These are phyloP conservation scores for Plagodis dolabraria DNA, from an alignment of 2,888 invertebrate genomes.

Conservation along the genomic window DNA sequence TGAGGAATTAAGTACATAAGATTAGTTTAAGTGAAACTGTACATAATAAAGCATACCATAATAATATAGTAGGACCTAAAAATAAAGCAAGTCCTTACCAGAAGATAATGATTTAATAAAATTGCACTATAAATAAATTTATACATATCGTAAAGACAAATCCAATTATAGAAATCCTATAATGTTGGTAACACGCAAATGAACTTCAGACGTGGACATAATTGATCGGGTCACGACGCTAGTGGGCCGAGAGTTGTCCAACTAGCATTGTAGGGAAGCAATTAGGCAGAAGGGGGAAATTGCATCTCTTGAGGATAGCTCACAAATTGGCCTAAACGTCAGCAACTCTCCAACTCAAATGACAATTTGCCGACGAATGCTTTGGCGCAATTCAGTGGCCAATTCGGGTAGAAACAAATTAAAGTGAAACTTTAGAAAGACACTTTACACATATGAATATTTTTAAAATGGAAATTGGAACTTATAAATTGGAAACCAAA, in stretches of 20 bases:
- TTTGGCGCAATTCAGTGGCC: constrained; percentile 1
- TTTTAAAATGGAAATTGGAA: no score
- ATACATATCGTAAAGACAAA: background rate
- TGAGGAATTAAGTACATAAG: no score
- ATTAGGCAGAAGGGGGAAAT: constrained; percentile 75
- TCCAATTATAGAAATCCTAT: constrained; percentile 16
- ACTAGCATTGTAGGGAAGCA: constrained; percentile 66
- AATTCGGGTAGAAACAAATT: background rate
- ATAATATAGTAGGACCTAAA: no score
- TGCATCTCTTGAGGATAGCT: constrained; percentile 75
- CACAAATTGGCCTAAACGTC: constrained; percentile 74
- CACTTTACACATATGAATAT: no score
- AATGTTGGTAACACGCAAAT: constrained; percentile 31
- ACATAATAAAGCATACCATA: no score
- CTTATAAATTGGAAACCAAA: no score
- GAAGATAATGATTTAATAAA: no score
- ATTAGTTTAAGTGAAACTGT: no score
- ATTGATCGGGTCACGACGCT: constrained; percentile 57
- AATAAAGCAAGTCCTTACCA: no score
- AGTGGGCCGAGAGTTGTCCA: constrained; percentile 55
- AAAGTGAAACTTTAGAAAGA: no score
- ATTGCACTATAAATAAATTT: no score
- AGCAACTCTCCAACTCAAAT: constrained; percentile 62
- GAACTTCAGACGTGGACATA: constrained; percentile 43
- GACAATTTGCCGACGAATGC: constrained; percentile 61